Evolutionary conservation across 2,113 vertebrate genomes (phyloP).

Genomic region (Numenius arquata): DNA sequence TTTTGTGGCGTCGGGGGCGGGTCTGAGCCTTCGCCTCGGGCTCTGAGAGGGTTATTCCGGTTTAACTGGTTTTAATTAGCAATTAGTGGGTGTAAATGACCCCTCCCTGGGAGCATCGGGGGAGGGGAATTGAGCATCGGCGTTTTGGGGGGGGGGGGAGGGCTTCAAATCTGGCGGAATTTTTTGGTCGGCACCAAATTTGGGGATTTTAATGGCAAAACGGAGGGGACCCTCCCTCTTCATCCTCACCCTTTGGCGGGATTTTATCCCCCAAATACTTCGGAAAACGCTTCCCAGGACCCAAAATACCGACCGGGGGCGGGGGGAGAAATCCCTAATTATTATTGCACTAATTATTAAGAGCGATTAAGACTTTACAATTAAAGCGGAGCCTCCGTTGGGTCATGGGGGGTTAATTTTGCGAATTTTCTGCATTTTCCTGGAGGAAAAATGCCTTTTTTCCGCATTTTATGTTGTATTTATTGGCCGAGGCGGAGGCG

Average conservation of each 20-base stretch:
- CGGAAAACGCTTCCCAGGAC: background rate
- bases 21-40: background rate
- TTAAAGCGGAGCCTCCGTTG: background rate
- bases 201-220: background rate
- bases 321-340: too few relatives aligned
- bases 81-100: background rate
- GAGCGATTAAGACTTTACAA: rapidly evolving
- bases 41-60: background rate
- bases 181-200: too few relatives aligned
- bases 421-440: background rate
- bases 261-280: background rate
- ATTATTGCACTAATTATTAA: rapidly evolving
- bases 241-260: background rate
- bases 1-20: background rate
- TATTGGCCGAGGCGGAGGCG: too few relatives aligned
- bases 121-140: rapidly evolving
- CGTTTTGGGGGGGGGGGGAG: background rate
- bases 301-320: rapidly evolving
- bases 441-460: background rate
- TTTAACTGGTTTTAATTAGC: background rate
- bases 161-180: background rate
- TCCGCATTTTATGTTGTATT: rapidly evolving
- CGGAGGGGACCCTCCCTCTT: rapidly evolving
- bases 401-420: rapidly evolving
- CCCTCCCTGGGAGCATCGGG: background rate